Base-by-base conservation (phyloP, 2,113 vertebrate species). In the Trochalopteron elliotii region DNA sequence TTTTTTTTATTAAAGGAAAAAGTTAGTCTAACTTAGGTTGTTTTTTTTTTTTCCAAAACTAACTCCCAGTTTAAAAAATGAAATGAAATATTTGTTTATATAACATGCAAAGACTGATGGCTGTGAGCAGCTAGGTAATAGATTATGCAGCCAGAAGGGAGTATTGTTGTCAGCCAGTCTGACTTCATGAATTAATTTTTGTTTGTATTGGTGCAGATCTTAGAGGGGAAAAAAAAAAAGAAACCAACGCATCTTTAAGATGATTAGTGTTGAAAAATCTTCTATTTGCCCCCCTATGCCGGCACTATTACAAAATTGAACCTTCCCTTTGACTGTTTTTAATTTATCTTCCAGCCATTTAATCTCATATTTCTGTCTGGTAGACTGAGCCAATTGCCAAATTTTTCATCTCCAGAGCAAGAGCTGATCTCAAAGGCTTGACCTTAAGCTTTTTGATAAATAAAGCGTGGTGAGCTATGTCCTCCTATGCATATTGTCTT, bases 371-470 rank as follows among this genome's bases (percentile, higher is more conserved):
- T 92, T 95, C 76, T 95, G 63, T 86, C 83, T 93, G 83, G 71
- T 77, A 59, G 71, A 83, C 75, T 72, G 57, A 95, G 33, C 59
- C 80, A 69, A 74, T 90, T 83, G 92, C 76, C 59, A 74, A 28
- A 61, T 72, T 90, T 93, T 88, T 94, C 50, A 72, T 92, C 55
- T 86, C 9, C n/a, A 40, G 67, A 79, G 63, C 53, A 72, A 45
- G 21, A 85, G 35, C 25, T 72, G 84, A 84, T 95, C 87, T 91
- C 57, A 47, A 87, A 93, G 70, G 5, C 49, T 69, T 90, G 87
- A 96, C 94, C 89, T 93, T 89, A 63, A 61, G n/a, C 18, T 93
- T 85, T 95, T 72, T 83, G 67, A 76, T 94, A 92, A 95, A 88
- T 72, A 96, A 76, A 85, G 44, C 1, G 0, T 30, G 17, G 39